Evolutionary conservation across 1,140 invertebrate species (phyloP).

Genomic region (Pomacea maculata): DNA sequence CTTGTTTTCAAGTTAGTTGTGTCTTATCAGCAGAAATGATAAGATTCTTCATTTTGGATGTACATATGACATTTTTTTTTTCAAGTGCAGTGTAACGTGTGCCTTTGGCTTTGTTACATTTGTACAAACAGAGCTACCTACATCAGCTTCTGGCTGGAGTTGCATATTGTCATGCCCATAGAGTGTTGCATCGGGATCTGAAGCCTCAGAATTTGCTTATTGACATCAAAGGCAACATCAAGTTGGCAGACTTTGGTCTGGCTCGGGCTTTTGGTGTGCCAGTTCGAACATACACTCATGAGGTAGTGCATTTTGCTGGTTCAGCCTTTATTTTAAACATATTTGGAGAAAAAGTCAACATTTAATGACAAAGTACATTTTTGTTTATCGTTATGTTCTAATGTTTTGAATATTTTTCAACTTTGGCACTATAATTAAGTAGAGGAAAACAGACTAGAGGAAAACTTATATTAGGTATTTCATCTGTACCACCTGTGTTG

Average conservation of each 20-base stretch:
- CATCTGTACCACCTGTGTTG: too few relatives aligned
- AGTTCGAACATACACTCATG: conserved; percentile 95
- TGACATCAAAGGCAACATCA: conserved; percentile 71
- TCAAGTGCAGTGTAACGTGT: not conserved
- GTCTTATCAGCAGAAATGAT: too few relatives aligned
- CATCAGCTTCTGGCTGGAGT: conserved; percentile 92
- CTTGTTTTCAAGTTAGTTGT: too few relatives aligned
- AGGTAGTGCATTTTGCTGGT: conserved; percentile 70
- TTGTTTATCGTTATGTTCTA: too few relatives aligned
- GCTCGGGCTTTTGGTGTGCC: conserved; percentile 93
- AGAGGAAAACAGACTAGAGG: too few relatives aligned
- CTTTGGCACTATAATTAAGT: too few relatives aligned
- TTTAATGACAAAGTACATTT: not conserved
- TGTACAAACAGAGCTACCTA: conserved; percentile 70
- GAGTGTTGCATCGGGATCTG: conserved; percentile 95
- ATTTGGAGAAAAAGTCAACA: not conserved
- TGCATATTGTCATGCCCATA: conserved; percentile 92
- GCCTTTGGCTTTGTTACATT: not conserved
- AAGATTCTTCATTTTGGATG: too few relatives aligned
- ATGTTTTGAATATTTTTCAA: too few relatives aligned
- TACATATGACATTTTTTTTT: too few relatives aligned
- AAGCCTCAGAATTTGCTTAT: conserved; percentile 97
- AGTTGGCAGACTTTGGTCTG: conserved; percentile 96
- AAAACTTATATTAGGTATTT: too few relatives aligned
- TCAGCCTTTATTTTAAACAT: not conserved